These are phyloP conservation scores for Setophaga petechia DNA, from an alignment of 2,113 vertebrate species.

Conservation along the genomic window DNA sequence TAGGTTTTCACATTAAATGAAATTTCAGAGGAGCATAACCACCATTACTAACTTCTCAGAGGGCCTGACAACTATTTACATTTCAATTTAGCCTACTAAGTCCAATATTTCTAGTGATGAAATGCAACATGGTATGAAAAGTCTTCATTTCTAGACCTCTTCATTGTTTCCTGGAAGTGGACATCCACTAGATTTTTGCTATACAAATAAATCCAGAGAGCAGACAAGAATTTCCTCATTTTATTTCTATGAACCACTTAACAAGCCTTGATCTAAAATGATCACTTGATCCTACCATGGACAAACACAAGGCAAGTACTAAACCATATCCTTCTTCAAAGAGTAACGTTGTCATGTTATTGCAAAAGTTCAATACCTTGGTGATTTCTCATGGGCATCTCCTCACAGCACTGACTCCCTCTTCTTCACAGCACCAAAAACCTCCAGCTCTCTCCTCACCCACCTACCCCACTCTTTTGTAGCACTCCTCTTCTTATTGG, in stretches of 20 bases:
- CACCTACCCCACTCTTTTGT: too few relatives aligned
- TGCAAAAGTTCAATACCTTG: too few relatives aligned
- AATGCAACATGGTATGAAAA: not conserved
- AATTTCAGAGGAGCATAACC: not conserved
- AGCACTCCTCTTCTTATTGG: too few relatives aligned
- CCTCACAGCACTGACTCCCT: too few relatives aligned
- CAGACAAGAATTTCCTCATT: not conserved
- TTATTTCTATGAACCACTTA: not conserved
- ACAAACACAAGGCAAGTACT: not conserved
- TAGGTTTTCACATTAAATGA: not conserved
- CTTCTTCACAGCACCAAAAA: too few relatives aligned
- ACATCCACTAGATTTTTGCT: not conserved
- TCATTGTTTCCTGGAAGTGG: not conserved
- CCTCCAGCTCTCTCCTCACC: too few relatives aligned
- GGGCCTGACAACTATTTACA: not conserved
- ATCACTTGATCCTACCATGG: not conserved
- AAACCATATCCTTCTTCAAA: not conserved
- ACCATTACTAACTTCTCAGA: not conserved
- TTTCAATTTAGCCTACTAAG: not conserved
- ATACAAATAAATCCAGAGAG: not conserved
- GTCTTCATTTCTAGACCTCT: not conserved
- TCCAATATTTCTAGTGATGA: not conserved
- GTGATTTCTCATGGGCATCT: too few relatives aligned
- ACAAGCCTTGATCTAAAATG: not conserved
- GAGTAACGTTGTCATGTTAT: too few relatives aligned